These are phyloP conservation scores for Epistrophe grossulariae DNA, from an alignment of 2,888 invertebrate genomes.

Conservation along the genomic window DNA sequence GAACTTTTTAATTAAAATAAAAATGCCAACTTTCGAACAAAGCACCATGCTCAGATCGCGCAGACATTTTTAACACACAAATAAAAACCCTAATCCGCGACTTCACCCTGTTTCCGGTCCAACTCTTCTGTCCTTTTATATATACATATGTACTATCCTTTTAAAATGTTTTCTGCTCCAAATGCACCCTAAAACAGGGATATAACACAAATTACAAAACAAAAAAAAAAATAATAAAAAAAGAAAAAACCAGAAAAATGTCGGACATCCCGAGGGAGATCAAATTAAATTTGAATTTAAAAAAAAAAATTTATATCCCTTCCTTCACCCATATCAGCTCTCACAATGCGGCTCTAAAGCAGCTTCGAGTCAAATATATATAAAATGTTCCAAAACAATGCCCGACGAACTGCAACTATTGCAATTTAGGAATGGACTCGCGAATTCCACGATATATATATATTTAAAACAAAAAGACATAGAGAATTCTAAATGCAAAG, in stretches of 20 bases:
- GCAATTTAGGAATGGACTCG: conserved; percentile 62
- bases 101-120: conserved; percentile 42
- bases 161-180: conserved; percentile 36
- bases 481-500: conserved; percentile 19
- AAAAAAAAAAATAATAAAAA: neutral
- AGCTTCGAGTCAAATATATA: conserved; percentile 54
- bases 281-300: conserved; percentile 68
- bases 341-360: conserved; percentile 14
- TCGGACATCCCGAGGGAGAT: conserved; percentile 26
- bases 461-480: conserved; percentile 1
- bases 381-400: conserved; percentile 62
- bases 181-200: conserved; percentile 13
- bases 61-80: conserved; percentile 51
- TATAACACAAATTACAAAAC: neutral
- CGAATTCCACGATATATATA: conserved; percentile 14
- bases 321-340: neutral
- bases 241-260: conserved; percentile 5
- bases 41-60: conserved; percentile 11
- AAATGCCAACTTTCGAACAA: conserved; percentile 64
- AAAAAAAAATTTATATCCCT: conserved; percentile 3
- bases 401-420: conserved; percentile 54
- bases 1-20: conserved; percentile 74
- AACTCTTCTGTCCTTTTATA: conserved; percentile 16
- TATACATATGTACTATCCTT: neutral
- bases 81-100: conserved; percentile 66